These are phyloP conservation scores for Aricia artaxerxes DNA, from an alignment of 2,888 invertebrate genomes.

Conservation along the genomic window DNA sequence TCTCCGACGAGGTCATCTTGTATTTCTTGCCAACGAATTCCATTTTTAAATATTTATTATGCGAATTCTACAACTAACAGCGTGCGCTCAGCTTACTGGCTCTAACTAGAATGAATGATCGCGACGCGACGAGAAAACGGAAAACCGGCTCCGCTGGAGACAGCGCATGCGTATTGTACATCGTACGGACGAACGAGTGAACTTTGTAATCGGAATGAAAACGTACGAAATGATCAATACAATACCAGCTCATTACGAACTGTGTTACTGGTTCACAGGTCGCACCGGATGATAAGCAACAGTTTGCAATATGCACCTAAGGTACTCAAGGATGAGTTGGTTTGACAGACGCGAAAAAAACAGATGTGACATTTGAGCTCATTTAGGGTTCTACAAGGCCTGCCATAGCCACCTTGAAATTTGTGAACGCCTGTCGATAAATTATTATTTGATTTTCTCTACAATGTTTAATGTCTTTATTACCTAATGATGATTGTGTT, in stretches of 20 bases:
- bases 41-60: constrained; percentile 57
- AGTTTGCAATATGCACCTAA: neutral
- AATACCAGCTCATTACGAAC: constrained; percentile 11
- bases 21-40: constrained; percentile 86
- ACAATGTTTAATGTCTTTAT: too few species aligned
- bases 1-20: constrained; percentile 88
- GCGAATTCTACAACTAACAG: constrained; percentile 39
- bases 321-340: neutral
- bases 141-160: constrained; percentile 41
- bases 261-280: constrained; percentile 18
- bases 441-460: too few species aligned
- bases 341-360: neutral
- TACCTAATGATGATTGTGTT: too few species aligned
- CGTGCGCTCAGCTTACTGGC: constrained; percentile 52
- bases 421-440: neutral
- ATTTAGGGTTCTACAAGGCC: neutral
- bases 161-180: constrained; percentile 48
- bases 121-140: constrained; percentile 42
- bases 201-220: constrained; percentile 37
- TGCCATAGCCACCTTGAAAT: neutral
- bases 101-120: constrained; percentile 59
- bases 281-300: neutral
- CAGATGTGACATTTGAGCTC: neutral
- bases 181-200: constrained; percentile 52
- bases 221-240: constrained; percentile 41